Conservation (phyloP, 2,797 vertebrate genomes). For the Scyliorhinus canicula region DNA sequence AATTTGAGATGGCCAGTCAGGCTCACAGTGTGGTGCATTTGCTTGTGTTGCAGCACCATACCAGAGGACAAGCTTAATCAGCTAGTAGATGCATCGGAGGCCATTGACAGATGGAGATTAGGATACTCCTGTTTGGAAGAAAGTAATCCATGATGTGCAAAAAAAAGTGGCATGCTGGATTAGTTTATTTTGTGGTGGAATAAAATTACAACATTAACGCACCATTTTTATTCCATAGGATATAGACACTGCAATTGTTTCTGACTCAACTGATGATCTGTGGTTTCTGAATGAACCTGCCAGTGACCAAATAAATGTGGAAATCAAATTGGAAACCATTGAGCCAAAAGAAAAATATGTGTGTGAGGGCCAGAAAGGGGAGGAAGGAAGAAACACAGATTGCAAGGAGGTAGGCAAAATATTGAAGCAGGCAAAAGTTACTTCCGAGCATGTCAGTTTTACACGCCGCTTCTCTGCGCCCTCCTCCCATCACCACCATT, state of each 20-base stretch:
- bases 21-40: no score
- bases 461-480: background rate
- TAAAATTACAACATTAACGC: background rate
- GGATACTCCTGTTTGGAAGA: background rate
- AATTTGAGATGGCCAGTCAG: no score
- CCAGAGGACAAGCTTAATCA: background rate
- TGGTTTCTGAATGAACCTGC: constrained; percentile 86
- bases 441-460: background rate
- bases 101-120: background rate
- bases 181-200: background rate
- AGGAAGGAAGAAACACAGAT: constrained; percentile 48
- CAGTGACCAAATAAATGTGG: constrained; percentile 73
- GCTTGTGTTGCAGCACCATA: background rate
- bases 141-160: background rate
- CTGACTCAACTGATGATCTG: constrained; percentile 90
- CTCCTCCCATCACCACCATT: background rate
- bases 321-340: constrained; percentile 69
- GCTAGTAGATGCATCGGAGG: background rate
- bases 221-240: constrained; percentile 62
- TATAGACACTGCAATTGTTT: constrained; percentile 86
- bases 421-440: background rate
- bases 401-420: constrained; percentile 52
- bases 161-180: background rate
- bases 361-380: constrained; percentile 58
- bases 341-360: constrained; percentile 59